Evolutionary conservation across 2,113 vertebrate genomes (phyloP), one percentile per base, ranked within the genome.

Genomic region (Agapornis roseicollis): DNA sequence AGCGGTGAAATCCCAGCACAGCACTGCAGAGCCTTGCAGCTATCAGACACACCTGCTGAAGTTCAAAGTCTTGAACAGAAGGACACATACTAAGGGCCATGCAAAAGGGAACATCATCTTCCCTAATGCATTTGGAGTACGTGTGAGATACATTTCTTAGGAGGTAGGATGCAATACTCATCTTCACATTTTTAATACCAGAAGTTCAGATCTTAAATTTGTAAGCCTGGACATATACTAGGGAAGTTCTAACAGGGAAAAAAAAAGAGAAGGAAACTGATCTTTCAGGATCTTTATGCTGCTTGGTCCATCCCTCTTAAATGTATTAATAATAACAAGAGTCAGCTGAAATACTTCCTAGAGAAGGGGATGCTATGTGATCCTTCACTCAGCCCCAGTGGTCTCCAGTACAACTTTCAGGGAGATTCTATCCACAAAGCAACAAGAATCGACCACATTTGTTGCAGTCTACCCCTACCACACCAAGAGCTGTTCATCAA

Each of bases 381-480:
- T 17, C 42, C 52, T 64, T 27, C 11, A 11, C 0, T 2, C 61
- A 4, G 0, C 2, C 3, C 2, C 28, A 9, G 4, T 28, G 4
- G 2, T 2, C 17, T n/a, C 35, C 27, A 17, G 10, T 3, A 42
- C 39, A 52, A 9, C 47, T 82, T 69, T 39, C n/a, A 69, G 56
- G 47, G 65, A 56, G 18, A 37, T 52, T 13, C 39, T 0, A 0
- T 27, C n/a, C 39, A 52, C 42, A 85, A 61, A 27, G 11, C 31
- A 88, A 47, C 31, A 68, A 42, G 16, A 56, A 56, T 13, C 47
- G 64, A 27, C 5, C 17, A 8, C 5, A 22, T 42, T 41, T 91
- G 7, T 79, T 65, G 46, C 58, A 47, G 24, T 24, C n/a, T 11
- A 39, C 16, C 24, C 29, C 35, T 44, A 41, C n/a, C 39, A 18